Evolutionary conservation across 2,113 vertebrate genomes (phyloP).

Genomic region (Psittacara wagleri): DNA sequence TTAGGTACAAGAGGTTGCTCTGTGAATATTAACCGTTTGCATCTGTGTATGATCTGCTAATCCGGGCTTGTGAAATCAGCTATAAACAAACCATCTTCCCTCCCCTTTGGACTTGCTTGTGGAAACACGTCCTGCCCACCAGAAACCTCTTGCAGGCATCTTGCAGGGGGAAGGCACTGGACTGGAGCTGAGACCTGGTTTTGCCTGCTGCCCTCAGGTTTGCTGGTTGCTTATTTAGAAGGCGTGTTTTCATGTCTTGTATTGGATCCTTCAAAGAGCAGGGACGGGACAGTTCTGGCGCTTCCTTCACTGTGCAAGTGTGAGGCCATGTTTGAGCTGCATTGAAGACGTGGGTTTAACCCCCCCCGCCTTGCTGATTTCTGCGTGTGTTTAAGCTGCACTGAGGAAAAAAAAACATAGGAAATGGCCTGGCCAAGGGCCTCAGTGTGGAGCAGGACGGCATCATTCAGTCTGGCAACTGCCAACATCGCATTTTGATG

Average conservation of each 20-base stretch:
- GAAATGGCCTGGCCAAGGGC: neutral
- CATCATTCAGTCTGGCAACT: neutral
- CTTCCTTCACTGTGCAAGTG: neutral
- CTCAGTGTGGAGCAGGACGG: neutral
- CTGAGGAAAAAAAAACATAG: neutral
- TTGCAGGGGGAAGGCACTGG: neutral
- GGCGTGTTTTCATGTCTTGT: neutral
- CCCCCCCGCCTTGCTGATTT: neutral
- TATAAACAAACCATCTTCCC: neutral
- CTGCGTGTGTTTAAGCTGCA: neutral
- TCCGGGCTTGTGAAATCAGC: constrained; percentile 8
- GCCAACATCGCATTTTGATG: neutral
- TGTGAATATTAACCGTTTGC: constrained; percentile 11
- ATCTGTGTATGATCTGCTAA: constrained; percentile 6
- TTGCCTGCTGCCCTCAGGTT: constrained; percentile 11
- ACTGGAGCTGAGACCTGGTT: neutral
- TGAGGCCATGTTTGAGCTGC: neutral
- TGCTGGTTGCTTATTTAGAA: constrained; percentile 13
- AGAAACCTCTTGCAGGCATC: neutral
- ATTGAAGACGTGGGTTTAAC: neutral
- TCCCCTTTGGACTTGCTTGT: neutral
- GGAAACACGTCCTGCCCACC: neutral
- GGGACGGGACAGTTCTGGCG: neutral
- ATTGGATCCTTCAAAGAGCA: neutral
- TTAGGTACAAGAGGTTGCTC: neutral